Conservation (phyloP, 2,113 vertebrate genomes). For the Orthonyx spaldingii region DNA sequence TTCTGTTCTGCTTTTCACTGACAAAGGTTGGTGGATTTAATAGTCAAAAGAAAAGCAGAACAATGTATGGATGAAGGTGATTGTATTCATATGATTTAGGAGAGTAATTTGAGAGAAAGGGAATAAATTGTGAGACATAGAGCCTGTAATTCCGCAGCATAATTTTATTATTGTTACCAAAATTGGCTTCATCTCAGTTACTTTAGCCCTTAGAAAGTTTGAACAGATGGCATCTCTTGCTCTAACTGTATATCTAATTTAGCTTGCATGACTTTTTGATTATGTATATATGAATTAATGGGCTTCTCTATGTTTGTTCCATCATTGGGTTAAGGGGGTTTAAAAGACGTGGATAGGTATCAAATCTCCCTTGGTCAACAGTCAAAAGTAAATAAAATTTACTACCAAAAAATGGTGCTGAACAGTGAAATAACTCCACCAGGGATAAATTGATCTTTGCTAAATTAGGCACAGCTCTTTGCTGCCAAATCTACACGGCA, state of each 20-base stretch:
- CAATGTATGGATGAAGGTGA: background rate
- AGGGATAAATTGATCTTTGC: background rate
- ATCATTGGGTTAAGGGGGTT: background rate
- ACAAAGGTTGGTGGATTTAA: background rate
- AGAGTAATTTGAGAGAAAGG: background rate
- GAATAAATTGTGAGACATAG: background rate
- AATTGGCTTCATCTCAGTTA: constrained; percentile 29
- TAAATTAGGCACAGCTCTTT: background rate
- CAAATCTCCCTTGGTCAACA: background rate
- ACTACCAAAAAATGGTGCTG: background rate
- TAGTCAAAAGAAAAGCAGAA: background rate
- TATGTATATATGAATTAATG: constrained; percentile 36
- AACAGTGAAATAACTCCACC: background rate
- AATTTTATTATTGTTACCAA: constrained; percentile 36
- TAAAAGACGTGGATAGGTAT: background rate
- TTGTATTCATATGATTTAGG: background rate
- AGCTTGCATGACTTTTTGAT: constrained; percentile 30
- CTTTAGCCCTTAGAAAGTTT: constrained; percentile 39
- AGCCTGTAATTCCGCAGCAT: background rate
- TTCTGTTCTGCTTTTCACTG: background rate
- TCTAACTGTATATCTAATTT: constrained; percentile 42
- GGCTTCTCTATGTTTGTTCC: background rate
- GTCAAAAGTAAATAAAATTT: background rate
- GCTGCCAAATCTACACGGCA: background rate
- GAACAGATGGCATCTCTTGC: constrained; percentile 57